phyloP scores from a whole-genome alignment of 2,888 invertebrate species.

The Boloria euphrosyne region DNA sequence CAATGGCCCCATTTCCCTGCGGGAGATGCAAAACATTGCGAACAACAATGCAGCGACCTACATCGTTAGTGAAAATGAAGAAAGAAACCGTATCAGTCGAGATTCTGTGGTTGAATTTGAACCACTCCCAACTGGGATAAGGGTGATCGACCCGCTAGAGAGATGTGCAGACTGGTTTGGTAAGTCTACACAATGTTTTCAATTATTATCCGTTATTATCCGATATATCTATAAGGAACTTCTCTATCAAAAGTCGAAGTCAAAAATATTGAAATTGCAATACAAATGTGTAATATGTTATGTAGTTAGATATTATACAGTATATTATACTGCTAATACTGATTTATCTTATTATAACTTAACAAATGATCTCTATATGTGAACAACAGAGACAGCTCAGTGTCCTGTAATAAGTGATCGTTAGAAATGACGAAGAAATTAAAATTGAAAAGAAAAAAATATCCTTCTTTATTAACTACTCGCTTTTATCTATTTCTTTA shows the following conservation, averaged over 20 bases:
- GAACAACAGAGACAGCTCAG: neutral
- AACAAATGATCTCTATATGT: constrained; percentile 14
- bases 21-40: constrained; percentile 82
- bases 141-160: constrained; percentile 68
- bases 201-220: too few relatives aligned
- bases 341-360: constrained; percentile 18
- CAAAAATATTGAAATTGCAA: neutral
- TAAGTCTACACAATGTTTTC: constrained; percentile 44
- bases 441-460: too few relatives aligned
- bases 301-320: too few relatives aligned
- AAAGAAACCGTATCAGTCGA: constrained; percentile 68
- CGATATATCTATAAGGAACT: too few relatives aligned
- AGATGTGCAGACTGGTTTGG: constrained; percentile 76
- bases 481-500: too few relatives aligned
- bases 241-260: too few relatives aligned
- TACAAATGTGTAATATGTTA: constrained; percentile 8
- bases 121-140: constrained; percentile 63
- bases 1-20: constrained; percentile 80
- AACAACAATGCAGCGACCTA: constrained; percentile 81
- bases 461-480: too few relatives aligned
- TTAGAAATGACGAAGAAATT: neutral
- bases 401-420: neutral
- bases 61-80: constrained; percentile 78
- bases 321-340: neutral
- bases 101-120: constrained; percentile 76